Evolutionary conservation across 1,140 invertebrate genomes (phyloP).

Genomic region (Arion vulgaris): DNA sequence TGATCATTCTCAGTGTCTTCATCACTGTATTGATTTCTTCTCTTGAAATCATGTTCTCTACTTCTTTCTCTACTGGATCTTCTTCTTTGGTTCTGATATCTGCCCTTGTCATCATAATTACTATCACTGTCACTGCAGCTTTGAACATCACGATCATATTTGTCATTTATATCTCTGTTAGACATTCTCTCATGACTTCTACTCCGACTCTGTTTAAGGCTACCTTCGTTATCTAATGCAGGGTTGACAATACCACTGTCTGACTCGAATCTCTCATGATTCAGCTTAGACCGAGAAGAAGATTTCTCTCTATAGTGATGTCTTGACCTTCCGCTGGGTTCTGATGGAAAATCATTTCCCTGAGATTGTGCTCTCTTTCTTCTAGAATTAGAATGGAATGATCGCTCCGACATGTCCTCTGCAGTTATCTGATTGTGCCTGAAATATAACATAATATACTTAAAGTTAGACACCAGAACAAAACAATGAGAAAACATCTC

Average conservation of each 20-base stretch:
- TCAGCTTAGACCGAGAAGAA: constrained; percentile 7
- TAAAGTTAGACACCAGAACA: not conserved
- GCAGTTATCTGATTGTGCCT: not conserved
- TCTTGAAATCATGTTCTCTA: not conserved
- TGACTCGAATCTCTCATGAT: constrained; percentile 9
- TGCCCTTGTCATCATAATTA: not conserved
- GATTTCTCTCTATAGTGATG: not conserved
- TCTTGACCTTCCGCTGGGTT: not conserved
- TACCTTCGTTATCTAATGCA: not conserved
- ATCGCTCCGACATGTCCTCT: not conserved
- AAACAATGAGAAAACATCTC: too few species aligned
- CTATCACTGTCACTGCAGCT: not conserved
- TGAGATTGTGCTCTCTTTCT: not conserved
- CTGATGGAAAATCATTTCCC: not conserved
- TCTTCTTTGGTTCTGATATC: not conserved
- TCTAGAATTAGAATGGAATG: not conserved
- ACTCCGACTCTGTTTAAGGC: too few species aligned
- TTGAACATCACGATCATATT: not conserved
- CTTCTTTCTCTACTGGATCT: not conserved
- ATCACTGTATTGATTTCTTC: constrained; percentile 9
- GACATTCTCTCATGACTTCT: not conserved
- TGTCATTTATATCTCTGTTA: not conserved
- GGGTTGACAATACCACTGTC: constrained; percentile 7
- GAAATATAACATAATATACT: not conserved
- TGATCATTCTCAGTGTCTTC: constrained; percentile 17